Evolutionary conservation across 2,888 invertebrate species (phyloP), one percentile per base, ranked within the genome.

Genomic region (Epinotia bilunana): DNA sequence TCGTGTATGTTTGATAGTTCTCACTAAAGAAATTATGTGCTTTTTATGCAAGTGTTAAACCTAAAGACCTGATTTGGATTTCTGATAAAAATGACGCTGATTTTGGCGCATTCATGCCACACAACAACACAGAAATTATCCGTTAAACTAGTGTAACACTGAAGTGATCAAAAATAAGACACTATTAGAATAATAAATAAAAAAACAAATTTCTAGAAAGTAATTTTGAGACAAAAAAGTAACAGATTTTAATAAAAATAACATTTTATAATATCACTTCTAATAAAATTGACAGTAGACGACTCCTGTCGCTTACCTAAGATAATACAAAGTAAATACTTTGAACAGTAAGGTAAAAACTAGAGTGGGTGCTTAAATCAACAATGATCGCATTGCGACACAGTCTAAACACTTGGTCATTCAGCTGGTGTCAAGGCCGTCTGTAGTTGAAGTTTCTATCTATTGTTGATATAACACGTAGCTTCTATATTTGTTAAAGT

Each of bases 301-400:
- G 39, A 6, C 33, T 33, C 0, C 33, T 23, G 20, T 3, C 11
- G 28, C 53, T 73, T 74, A 62, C 57, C 57, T 46, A 57, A 28
- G 69, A n/a, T n/a, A 43, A 62, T 33, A 72, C 13, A 69, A 63
- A 20, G 46, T 57, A 58, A 58, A 70, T 33, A 69, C 23, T 18
- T 60, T n/a, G 57, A 23, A 63, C 12, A 49, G 46, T 20, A 53
- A 12, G 49, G 49, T 53, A 65, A 20, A 49, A 65, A 71, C 60
- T 71, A 20, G 49, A 64, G 72, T 72, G 64, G 72, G 72, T 53
- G 74, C 60, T 65, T 60, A 71, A 60, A 60, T 72, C 65, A 71
- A 72, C 71, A 74, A 71, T 53, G 70, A 49, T 68, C 43, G 20
- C 55, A 63, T 70, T 63, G 63, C 70, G 70, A 69, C 70, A 72